A percentile compares a stretch with the other conserved stretches of the same genome.
Evolutionary conservation across 1,140 invertebrate genomes (phyloP).

Genomic region (Zaprionus ornatus): DNA sequence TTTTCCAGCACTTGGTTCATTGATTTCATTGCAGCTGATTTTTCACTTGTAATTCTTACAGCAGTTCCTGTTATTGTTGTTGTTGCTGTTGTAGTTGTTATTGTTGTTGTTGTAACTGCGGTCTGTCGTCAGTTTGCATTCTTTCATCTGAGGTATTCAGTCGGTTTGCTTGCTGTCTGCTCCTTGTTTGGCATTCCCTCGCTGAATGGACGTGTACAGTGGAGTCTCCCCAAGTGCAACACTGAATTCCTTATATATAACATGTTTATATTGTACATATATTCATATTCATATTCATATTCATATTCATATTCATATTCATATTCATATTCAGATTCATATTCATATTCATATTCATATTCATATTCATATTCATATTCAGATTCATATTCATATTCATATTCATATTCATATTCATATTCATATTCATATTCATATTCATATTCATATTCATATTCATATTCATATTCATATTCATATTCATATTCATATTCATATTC

Average conservation of each 20-base stretch:
- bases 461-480: too few relatives aligned
- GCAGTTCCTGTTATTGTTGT: not conserved
- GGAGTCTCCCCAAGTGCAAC: not conserved
- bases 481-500: too few relatives aligned
- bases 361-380: too few relatives aligned
- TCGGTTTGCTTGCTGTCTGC: not conserved
- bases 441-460: too few relatives aligned
- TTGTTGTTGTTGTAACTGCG: not conserved
- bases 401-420: too few relatives aligned
- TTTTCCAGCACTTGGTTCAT: not conserved
- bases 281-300: not conserved
- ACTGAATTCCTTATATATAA: not conserved
- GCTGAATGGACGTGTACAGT: not conserved
- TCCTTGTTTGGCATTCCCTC: slow-evolving; percentile 9
- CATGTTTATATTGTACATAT: not conserved
- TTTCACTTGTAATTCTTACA: not conserved
- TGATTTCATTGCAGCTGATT: slow-evolving; percentile 4
- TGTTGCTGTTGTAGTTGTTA: not conserved
- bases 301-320: too few relatives aligned
- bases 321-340: too few relatives aligned
- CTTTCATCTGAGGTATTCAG: not conserved
- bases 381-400: too few relatives aligned
- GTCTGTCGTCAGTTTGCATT: slow-evolving; percentile 19
- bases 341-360: too few relatives aligned
- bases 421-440: too few relatives aligned